A percentile compares a stretch with the other conserved stretches of the same genome.
These are phyloP conservation scores for Leptopilina syphax DNA, from an alignment of 2,888 invertebrate species.

Conservation along the genomic window DNA sequence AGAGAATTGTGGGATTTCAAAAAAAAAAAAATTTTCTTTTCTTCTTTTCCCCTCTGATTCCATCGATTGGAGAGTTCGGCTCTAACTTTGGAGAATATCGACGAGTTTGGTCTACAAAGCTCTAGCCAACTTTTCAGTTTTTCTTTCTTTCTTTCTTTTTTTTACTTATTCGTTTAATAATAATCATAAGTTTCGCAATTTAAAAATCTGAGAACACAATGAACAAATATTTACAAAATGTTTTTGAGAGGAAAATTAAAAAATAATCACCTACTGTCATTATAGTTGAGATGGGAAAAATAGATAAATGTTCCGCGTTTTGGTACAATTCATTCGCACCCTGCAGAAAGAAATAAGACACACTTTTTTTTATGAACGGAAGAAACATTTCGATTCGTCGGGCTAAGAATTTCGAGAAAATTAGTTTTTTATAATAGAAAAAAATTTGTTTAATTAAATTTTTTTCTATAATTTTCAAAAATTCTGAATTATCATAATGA, in stretches of 20 bases:
- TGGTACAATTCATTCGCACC: conserved; percentile 35
- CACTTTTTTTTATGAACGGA: conserved; percentile 1
- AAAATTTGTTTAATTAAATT: conserved; percentile 30
- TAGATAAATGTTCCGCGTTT: too few species aligned
- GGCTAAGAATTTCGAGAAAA: conserved; percentile 2
- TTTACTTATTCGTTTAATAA: conserved; percentile 17
- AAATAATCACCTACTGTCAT: too few species aligned
- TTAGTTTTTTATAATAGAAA: not conserved
- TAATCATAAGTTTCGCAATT: conserved; percentile 47
- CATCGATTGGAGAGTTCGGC: conserved; percentile 44
- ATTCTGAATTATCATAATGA: too few species aligned
- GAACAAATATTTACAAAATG: conserved; percentile 64
- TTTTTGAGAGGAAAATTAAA: too few species aligned
- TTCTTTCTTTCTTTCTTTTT: conserved; percentile 19
- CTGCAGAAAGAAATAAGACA: conserved; percentile 10
- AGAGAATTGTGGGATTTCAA: not conserved
- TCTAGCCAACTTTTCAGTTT: conserved; percentile 44
- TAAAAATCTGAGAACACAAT: conserved; percentile 49
- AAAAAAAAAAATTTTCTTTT: not conserved
- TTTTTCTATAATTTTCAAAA: conserved; percentile 47
- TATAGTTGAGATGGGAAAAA: too few species aligned
- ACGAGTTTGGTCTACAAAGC: conserved; percentile 55
- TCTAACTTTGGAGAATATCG: conserved; percentile 56
- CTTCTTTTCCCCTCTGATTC: not conserved
- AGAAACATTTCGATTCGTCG: conserved; percentile 12